Conservation (phyloP, 2,113 vertebrate species). For the Petromus typicus region DNA sequence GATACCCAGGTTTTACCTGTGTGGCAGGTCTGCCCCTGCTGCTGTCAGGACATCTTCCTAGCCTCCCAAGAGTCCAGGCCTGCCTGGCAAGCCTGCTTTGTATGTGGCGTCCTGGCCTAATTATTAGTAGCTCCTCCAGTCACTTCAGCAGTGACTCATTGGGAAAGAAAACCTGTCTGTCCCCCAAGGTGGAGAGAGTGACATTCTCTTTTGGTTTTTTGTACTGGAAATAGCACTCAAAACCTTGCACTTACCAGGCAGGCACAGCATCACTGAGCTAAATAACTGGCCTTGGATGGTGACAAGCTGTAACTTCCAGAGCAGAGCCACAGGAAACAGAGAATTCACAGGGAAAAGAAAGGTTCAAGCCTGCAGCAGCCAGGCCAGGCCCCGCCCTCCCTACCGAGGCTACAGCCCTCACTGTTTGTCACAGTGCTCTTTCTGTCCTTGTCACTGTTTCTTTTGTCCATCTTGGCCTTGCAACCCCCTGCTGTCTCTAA, state of each 20-base stretch:
- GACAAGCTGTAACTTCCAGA: too few species aligned
- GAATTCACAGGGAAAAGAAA: background rate
- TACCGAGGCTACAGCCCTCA: background rate
- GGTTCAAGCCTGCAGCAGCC: background rate
- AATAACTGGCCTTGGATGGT: too few species aligned
- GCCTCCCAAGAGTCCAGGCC: background rate
- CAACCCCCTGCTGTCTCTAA: background rate
- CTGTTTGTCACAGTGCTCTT: background rate
- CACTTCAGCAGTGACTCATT: background rate
- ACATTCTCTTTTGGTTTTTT: too few species aligned
- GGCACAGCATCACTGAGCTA: too few species aligned
- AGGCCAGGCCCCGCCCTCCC: background rate
- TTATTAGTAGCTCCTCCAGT: background rate
- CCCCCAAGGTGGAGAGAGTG: too few species aligned
- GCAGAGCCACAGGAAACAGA: background rate
- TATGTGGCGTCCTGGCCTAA: background rate
- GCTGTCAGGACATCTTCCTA: background rate
- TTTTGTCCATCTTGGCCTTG: rapidly evolving
- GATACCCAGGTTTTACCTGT: too few species aligned
- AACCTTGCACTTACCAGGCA: too few species aligned
- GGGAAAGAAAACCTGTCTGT: background rate
- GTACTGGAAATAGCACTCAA: too few species aligned
- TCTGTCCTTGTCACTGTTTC: background rate
- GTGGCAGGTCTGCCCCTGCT: too few species aligned
- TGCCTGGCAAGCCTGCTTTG: background rate